Evolutionary conservation across 2,888 invertebrate species (phyloP).

Genomic region (Yponomeuta evonymella): DNA sequence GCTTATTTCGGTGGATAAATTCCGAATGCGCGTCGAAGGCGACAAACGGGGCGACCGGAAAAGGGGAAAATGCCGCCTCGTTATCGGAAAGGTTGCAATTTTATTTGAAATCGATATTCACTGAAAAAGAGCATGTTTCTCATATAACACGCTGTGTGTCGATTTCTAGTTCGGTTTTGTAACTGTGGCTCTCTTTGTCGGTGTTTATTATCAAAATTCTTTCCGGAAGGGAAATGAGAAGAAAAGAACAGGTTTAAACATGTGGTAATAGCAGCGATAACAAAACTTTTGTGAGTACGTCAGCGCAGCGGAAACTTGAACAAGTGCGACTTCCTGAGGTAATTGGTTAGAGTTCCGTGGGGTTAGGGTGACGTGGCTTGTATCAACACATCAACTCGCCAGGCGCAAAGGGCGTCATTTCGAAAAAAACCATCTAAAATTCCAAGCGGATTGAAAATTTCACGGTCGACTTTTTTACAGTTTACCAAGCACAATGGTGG

Average conservation of each 20-base stretch:
- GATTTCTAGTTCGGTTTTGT: constrained; percentile 32
- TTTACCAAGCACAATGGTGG: no score
- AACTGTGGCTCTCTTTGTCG: constrained; percentile 6
- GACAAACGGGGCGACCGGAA: constrained; percentile 56
- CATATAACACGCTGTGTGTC: constrained; percentile 30
- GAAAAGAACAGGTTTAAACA: neutral
- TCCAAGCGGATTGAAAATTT: no score
- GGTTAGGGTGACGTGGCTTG: no score
- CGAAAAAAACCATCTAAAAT: no score
- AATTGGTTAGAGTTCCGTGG: no score
- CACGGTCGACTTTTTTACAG: no score
- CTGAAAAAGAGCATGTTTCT: constrained; percentile 53
- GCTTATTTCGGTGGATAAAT: constrained; percentile 74
- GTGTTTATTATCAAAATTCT: neutral
- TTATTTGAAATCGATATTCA: constrained; percentile 76
- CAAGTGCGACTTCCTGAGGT: no score
- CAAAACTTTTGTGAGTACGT: no score
- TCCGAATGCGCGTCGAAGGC: constrained; percentile 57
- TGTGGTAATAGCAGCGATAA: neutral
- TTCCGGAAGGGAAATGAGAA: neutral
- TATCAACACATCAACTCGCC: no score
- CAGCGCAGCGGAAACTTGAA: no score
- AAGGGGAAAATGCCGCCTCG: constrained; percentile 72
- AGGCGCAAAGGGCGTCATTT: no score
- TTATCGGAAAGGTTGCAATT: constrained; percentile 76